Conservation (phyloP, 1,140 invertebrate species). For the Sycophaga agraensis region DNA sequence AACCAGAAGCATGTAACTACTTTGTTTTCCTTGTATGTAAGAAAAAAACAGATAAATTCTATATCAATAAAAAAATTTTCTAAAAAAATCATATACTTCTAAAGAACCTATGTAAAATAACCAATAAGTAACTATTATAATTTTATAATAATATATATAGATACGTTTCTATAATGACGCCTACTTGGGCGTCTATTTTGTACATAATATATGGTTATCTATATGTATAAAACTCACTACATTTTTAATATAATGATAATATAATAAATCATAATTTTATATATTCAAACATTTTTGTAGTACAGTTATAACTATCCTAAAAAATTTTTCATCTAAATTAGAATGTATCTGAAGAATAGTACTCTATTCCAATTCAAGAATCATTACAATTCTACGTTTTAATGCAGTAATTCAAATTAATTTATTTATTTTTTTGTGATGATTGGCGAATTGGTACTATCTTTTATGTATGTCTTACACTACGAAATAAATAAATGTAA, state of each 20-base stretch:
- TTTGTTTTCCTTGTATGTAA: slow-evolving; percentile 5
- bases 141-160: slow-evolving; percentile 38
- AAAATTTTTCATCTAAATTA: slow-evolving; percentile 15
- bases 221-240: slow-evolving; percentile 40
- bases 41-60: slow-evolving; percentile 15
- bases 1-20: slow-evolving; percentile 45
- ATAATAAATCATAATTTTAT: slow-evolving; percentile 28
- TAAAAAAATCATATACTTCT: slow-evolving; percentile 30
- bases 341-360: slow-evolving; percentile 2
- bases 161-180: slow-evolving; percentile 31
- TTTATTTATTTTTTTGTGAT: neutral
- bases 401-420: neutral
- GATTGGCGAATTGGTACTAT: slow-evolving; percentile 12
- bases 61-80: slow-evolving; percentile 23
- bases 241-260: slow-evolving; percentile 34
- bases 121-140: slow-evolving; percentile 30
- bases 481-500: slow-evolving; percentile 16
- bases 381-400: neutral
- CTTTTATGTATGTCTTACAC: neutral
- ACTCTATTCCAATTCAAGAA: slow-evolving; percentile 4
- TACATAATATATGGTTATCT: slow-evolving; percentile 23
- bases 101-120: slow-evolving; percentile 24
- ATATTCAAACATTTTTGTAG: too few relatives aligned
- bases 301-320: slow-evolving; percentile 19
- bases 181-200: neutral